Conservation (phyloP, 2,888 invertebrate species). For the Parochlus steinenii region DNA sequence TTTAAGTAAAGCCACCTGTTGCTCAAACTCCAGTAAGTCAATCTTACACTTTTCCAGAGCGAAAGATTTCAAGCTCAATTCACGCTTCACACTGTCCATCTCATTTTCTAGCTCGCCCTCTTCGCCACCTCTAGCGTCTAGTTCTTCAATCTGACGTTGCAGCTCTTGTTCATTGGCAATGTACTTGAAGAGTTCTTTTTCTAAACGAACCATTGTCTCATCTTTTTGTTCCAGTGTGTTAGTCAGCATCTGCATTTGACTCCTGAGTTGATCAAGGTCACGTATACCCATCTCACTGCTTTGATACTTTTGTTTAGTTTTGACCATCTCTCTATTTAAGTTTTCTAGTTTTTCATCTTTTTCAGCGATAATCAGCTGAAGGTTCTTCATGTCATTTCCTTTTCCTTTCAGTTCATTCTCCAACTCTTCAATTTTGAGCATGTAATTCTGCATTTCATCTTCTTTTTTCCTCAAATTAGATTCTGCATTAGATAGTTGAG, state of each 20-base stretch:
- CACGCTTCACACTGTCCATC: slow-evolving; percentile 4
- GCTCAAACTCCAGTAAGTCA: slow-evolving; percentile 10
- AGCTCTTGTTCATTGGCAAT: slow-evolving; percentile 18
- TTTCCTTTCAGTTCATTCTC: slow-evolving; percentile 17
- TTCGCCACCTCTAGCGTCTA: slow-evolving; percentile 16
- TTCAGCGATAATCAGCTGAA: slow-evolving; percentile 21
- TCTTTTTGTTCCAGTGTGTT: slow-evolving; percentile 8
- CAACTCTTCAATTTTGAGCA: slow-evolving; percentile 15
- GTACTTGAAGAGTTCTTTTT: slow-evolving; percentile 8
- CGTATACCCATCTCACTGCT: slow-evolving; percentile 4
- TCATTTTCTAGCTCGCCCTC: slow-evolving; percentile 14
- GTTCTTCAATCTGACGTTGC: slow-evolving; percentile 19
- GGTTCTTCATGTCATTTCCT: slow-evolving; percentile 14
- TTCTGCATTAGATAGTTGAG: slow-evolving; percentile 18
- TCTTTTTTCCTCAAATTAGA: slow-evolving; percentile 11
- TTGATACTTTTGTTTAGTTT: slow-evolving; percentile 4
- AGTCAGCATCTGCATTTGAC: slow-evolving; percentile 5
- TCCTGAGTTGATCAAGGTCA: slow-evolving; percentile 8
- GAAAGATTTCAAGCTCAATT: slow-evolving; percentile 5
- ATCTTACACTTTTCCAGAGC: slow-evolving; percentile 11
- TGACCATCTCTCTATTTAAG: background rate
- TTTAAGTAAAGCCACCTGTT: slow-evolving; percentile 4
- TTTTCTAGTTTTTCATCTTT: slow-evolving; percentile 21
- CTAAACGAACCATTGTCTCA: slow-evolving; percentile 5
- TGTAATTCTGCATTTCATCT: slow-evolving; percentile 16